Conservation (phyloP, 2,113 vertebrate genomes). For the Bothrops jararaca region DNA sequence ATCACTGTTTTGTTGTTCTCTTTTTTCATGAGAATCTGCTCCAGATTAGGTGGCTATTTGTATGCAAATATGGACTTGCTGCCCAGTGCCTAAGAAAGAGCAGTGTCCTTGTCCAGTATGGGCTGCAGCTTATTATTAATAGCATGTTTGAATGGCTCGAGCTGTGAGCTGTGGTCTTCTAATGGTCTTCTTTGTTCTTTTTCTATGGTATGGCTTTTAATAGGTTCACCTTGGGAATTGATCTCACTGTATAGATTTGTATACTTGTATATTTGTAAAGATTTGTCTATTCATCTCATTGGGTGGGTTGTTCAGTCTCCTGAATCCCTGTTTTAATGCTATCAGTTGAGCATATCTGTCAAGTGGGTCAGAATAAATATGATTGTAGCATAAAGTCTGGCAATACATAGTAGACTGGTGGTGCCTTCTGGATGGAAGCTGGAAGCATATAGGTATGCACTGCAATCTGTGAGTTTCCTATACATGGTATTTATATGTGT, state of each 20-base stretch:
- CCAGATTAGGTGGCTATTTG: not conserved
- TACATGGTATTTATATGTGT: no score
- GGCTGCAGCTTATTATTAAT: not conserved
- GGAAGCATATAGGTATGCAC: no score
- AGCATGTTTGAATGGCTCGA: not conserved
- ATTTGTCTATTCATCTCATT: not conserved
- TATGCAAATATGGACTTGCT: not conserved
- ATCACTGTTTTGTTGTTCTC: not conserved
- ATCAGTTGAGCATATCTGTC: not conserved
- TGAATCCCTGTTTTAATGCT: not conserved
- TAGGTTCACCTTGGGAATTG: not conserved
- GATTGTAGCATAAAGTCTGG: no score
- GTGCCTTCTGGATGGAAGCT: no score
- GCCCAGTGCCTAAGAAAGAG: not conserved
- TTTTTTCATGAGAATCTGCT: not conserved
- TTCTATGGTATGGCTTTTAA: not conserved
- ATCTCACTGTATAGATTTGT: not conserved
- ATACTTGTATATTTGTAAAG: not conserved
- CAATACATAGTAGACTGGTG: no score
- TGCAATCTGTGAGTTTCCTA: no score
- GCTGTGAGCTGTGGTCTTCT: not conserved
- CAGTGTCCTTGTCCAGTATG: not conserved
- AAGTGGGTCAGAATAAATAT: not conserved
- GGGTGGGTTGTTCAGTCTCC: not conserved
- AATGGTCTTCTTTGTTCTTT: not conserved